A percentile compares a stretch with the other conserved stretches of the same genome.
Evolutionary conservation across 2,797 vertebrate genomes (phyloP).

Genomic region (Lagodon rhomboides): DNA sequence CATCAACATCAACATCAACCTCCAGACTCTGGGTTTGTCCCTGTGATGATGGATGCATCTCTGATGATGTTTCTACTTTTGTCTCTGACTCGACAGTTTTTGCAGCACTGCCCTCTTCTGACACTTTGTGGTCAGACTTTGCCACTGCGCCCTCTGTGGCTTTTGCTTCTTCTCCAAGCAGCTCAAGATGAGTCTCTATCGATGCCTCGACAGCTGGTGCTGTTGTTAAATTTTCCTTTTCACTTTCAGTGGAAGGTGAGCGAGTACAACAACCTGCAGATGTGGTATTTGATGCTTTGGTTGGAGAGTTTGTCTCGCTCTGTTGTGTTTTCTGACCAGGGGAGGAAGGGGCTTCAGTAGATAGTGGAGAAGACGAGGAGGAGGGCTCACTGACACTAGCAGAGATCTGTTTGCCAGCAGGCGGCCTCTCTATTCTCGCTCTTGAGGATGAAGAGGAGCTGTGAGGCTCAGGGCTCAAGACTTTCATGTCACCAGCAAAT

Average conservation of each 20-base stretch:
- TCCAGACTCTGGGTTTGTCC: conserved; percentile 7
- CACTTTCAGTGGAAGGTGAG: neutral
- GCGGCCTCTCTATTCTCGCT: neutral
- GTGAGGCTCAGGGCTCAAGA: neutral
- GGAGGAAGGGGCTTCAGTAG: neutral
- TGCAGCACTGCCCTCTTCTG: conserved; percentile 43
- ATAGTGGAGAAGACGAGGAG: neutral
- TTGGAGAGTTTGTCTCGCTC: conserved; percentile 29
- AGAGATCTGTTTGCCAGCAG: conserved; percentile 7
- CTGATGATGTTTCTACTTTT: conserved; percentile 30
- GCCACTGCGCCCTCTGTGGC: conserved; percentile 3
- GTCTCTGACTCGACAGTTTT: conserved; percentile 48
- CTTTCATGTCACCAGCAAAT: conserved; percentile 84
- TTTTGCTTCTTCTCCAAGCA: neutral
- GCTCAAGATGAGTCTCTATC: neutral
- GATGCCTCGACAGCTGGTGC: conserved; percentile 33
- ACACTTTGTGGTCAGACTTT: conserved; percentile 43
- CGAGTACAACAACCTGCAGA: neutral
- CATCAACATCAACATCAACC: conserved; percentile 4
- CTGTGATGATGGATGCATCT: conserved; percentile 36
- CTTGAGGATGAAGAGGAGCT: conserved; percentile 12
- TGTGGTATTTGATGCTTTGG: neutral
- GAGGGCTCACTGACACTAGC: neutral
- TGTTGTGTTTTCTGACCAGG: conserved; percentile 37
- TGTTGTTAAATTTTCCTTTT: neutral